Evolutionary conservation across 2,797 vertebrate species (phyloP), one percentile per base, ranked within the genome.

Genomic region (Urophycis tenuis): DNA sequence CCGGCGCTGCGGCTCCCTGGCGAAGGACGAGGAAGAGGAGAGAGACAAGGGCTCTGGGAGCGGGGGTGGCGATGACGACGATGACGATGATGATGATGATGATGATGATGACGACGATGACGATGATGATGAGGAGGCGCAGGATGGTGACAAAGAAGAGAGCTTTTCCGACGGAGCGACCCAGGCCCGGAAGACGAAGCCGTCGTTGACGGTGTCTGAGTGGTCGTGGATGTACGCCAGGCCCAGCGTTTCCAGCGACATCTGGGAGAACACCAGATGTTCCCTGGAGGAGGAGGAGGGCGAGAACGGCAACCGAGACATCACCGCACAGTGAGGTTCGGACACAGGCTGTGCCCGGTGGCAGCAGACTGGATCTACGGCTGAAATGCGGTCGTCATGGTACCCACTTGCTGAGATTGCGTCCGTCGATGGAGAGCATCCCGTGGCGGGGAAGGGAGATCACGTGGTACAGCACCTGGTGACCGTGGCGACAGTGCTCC

Each of bases 161-260:
- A 74, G 73, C 64, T 33, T 35, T 14, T 85, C 89, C 83, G 93
- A 92, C 33, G 89, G 90, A 69, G 95, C 95, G 85, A 95, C 88
- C 95, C 96, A 96, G 80, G 94, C 90, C 6, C 90, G 91, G 81
- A 97, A 96, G 60, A 90, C 91, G 85, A 99, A 98, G 88, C 88
- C 92, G 91, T 99, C 97, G 0, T 78, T 85, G 0, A 88, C 89
- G 0, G 94, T 95, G 88, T 97, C 97, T 0, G 96, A 97, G 91
- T 96, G 90, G 81, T 98, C 94, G 0, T 97, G 96, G 71, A 93
- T 0, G 29, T 97, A 97, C 0, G 84, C 87, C 79, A 97, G 88
- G 83, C 95, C 95, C 77, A 93, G 93, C 81, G 92, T 94, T 88
- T 95, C 94, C 19, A 98, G 84, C 36, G 91, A 84, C 12, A 89